These are phyloP conservation scores for Metopia argyrocephala DNA, from an alignment of 2,888 invertebrate species.

Conservation along the genomic window DNA sequence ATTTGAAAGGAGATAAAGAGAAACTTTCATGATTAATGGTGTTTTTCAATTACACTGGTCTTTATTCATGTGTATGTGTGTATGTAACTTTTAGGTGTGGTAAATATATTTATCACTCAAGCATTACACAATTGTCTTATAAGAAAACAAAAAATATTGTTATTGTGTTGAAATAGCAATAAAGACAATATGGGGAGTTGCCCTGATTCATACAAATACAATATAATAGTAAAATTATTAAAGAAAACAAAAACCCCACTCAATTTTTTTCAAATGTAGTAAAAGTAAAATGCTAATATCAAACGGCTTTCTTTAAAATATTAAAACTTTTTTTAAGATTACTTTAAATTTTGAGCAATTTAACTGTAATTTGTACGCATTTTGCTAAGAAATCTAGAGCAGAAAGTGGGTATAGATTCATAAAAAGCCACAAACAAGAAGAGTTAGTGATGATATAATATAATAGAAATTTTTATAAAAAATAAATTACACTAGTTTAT, in stretches of 20 bases:
- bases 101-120: conserved; percentile 56
- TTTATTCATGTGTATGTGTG: background rate
- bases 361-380: too few relatives aligned
- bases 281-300: background rate
- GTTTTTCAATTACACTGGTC: background rate
- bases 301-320: too few relatives aligned
- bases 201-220: conserved; percentile 41
- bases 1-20: background rate
- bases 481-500: too few relatives aligned
- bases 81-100: conserved; percentile 46
- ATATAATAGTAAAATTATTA: background rate
- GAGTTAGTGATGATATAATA: too few relatives aligned
- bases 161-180: background rate
- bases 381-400: too few relatives aligned
- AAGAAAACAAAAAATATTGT: background rate
- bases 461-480: too few relatives aligned
- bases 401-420: too few relatives aligned
- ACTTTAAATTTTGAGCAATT: too few relatives aligned
- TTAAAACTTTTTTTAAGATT: too few relatives aligned
- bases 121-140: conserved; percentile 54
- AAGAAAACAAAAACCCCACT: conserved; percentile 34
- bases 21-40: background rate
- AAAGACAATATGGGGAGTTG: conserved; percentile 60
- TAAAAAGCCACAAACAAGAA: too few relatives aligned
- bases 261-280: conserved; percentile 3